Evolutionary conservation across 2,113 vertebrate genomes (phyloP).

Genomic region (Actenoides lindsayi): DNA sequence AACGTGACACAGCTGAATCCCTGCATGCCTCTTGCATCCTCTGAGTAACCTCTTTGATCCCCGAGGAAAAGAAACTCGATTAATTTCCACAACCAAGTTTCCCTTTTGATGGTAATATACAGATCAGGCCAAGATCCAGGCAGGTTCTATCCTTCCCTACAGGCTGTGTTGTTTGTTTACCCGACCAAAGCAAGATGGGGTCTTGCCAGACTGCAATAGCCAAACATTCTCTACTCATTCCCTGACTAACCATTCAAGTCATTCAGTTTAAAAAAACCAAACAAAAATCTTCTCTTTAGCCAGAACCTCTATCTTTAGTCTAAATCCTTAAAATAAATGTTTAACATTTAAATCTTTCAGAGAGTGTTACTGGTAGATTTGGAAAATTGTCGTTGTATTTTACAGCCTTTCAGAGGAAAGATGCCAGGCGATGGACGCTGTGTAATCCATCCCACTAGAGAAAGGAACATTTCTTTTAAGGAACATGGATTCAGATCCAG

Average conservation of each 20-base stretch:
- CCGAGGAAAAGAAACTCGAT: background rate
- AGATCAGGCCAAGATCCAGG: background rate
- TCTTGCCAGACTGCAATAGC: background rate
- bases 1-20: conserved; percentile 15
- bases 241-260: background rate
- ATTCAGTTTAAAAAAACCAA: background rate
- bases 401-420: background rate
- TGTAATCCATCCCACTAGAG: background rate
- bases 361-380: background rate
- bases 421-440: background rate
- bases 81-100: background rate
- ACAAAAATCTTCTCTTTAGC: background rate
- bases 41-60: background rate
- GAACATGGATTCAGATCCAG: background rate
- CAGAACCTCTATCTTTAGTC: background rate
- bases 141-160: background rate
- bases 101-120: background rate
- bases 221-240: background rate
- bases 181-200: background rate
- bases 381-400: background rate
- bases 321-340: background rate
- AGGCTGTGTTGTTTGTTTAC: background rate
- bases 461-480: background rate
- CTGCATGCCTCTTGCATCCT: background rate
- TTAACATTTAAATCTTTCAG: background rate